phyloP scores from a whole-genome alignment of 2,888 invertebrate species.

The Aromia moschata region DNA sequence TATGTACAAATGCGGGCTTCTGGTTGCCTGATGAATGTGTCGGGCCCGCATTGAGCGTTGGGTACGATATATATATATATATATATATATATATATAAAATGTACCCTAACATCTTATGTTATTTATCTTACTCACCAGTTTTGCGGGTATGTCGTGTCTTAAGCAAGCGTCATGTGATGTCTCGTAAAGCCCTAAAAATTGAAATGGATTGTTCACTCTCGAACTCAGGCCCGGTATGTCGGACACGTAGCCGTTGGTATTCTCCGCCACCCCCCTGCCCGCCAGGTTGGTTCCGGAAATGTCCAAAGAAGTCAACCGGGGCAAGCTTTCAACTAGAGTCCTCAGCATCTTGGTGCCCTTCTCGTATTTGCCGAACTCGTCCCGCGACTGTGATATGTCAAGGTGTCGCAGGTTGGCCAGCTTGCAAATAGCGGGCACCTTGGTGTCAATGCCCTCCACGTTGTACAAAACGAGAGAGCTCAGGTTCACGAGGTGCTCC shows the following conservation, averaged over 20 bases:
- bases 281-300: conserved; percentile 95
- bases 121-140: conserved; percentile 75
- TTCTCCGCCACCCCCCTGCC: conserved; percentile 80
- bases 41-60: too few relatives aligned
- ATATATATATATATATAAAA: too few relatives aligned
- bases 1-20: too few relatives aligned
- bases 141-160: conserved; percentile 91
- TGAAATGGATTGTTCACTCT: conserved; percentile 81
- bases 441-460: conserved; percentile 74
- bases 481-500: conserved; percentile 72
- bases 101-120: too few relatives aligned
- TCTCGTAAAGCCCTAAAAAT: conserved; percentile 92
- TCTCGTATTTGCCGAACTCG: conserved; percentile 74
- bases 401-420: conserved; percentile 73
- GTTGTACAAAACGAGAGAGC: conserved; percentile 82
- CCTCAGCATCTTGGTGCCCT: conserved; percentile 78
- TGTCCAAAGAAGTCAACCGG: conserved; percentile 83
- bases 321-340: conserved; percentile 79
- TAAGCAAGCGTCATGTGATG: conserved; percentile 88
- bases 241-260: conserved; percentile 65
- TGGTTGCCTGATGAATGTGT: too few relatives aligned
- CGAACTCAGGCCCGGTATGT: conserved; percentile 87
- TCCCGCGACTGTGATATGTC: conserved; percentile 85
- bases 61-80: too few relatives aligned
- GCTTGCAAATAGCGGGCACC: conserved; percentile 69